Conservation (phyloP, 2,113 vertebrate species). For the Scomber scombrus region DNA sequence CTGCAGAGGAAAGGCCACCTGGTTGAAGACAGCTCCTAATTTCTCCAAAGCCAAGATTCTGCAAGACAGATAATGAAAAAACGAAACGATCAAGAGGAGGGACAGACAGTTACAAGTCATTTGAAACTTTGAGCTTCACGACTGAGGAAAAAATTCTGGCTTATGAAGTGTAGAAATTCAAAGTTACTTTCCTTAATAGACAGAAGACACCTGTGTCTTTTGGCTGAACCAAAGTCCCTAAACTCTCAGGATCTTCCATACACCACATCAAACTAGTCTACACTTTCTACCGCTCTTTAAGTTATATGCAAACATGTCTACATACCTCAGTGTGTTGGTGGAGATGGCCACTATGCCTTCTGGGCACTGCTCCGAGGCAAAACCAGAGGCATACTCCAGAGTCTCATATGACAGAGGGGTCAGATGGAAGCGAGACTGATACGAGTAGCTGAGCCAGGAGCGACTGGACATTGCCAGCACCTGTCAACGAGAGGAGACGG, state of each 20-base stretch:
- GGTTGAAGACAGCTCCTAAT: slow-evolving; percentile 98
- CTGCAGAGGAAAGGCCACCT: slow-evolving; percentile 96
- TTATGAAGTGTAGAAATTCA: too few species aligned
- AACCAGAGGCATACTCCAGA: slow-evolving; percentile 96
- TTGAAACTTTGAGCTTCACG: background rate
- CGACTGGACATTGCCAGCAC: slow-evolving; percentile 99
- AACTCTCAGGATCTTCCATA: background rate
- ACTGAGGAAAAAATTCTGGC: background rate
- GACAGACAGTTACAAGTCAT: background rate
- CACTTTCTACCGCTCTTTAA: too few species aligned
- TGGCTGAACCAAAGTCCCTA: too few species aligned
- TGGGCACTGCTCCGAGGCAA: slow-evolving; percentile 97
- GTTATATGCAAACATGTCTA: background rate
- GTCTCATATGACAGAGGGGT: slow-evolving; percentile 97
- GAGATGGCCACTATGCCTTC: slow-evolving; percentile 99
- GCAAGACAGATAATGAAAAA: slow-evolving; percentile 24
- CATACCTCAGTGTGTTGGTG: slow-evolving; percentile 96
- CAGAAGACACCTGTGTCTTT: too few species aligned
- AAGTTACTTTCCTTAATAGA: too few species aligned
- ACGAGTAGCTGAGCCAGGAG: slow-evolving; percentile 98
- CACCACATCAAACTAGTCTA: background rate
- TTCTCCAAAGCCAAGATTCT: slow-evolving; percentile 99
- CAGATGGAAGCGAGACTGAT: slow-evolving; percentile 97
- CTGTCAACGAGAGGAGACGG: slow-evolving; percentile 69
- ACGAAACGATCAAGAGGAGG: background rate